phyloP scores from a whole-genome alignment of 2,797 vertebrate genomes.

The Characodon lateralis region DNA sequence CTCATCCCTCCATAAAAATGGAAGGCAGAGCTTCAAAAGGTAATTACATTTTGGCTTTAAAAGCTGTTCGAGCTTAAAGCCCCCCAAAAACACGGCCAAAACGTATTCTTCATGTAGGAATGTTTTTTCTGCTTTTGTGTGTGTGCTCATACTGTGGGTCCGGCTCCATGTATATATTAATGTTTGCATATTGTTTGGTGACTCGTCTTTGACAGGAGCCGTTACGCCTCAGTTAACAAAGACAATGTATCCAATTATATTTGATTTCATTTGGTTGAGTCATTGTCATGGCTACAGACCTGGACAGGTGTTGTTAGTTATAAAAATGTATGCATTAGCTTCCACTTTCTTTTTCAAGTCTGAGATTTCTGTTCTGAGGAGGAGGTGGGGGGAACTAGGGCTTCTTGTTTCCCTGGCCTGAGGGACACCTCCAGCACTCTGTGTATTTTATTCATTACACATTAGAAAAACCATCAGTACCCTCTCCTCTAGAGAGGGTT shows the following conservation, averaged over 20 bases:
- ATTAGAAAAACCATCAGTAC: conserved; percentile 71
- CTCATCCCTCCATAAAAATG: conserved; percentile 49
- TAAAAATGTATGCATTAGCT: conserved; percentile 43
- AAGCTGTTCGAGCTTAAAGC: conserved; percentile 54
- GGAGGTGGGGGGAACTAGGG: conserved; percentile 16
- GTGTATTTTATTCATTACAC: conserved; percentile 73
- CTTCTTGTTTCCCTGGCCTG: conserved; percentile 62
- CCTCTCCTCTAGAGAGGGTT: conserved; percentile 68
- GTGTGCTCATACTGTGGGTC: conserved; percentile 26
- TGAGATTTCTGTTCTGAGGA: conserved; percentile 8
- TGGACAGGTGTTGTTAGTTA: conserved; percentile 65
- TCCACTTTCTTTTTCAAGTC: conserved; percentile 18
- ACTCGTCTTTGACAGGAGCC: conserved; percentile 49
- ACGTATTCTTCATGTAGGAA: conserved; percentile 33
- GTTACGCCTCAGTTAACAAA: conserved; percentile 66
- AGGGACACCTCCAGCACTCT: conserved; percentile 55
- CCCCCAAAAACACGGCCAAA: conserved; percentile 37
- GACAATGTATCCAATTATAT: conserved; percentile 64
- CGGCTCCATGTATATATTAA: conserved; percentile 31
- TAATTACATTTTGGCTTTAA: conserved; percentile 78
- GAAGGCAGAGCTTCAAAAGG: conserved; percentile 60
- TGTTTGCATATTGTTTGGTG: conserved; percentile 68
- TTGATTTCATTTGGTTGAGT: conserved; percentile 74
- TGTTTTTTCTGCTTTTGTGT: conserved; percentile 7
- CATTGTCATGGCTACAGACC: conserved; percentile 62